Evolutionary conservation across 1,140 invertebrate species (phyloP).

Genomic region (Drosophila orena): DNA sequence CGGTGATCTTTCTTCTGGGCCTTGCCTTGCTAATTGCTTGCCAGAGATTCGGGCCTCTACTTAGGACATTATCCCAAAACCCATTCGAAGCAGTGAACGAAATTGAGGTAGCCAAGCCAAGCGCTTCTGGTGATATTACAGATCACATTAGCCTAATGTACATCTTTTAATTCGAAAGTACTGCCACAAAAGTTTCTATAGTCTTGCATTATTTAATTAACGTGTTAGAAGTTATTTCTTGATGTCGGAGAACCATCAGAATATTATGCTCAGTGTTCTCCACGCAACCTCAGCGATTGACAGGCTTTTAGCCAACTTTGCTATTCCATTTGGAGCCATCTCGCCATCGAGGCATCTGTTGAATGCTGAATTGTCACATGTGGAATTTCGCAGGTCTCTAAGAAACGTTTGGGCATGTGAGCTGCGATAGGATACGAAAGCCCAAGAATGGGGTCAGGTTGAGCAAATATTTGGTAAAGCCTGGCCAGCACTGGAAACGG

Average conservation of each 20-base stretch:
- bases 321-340: slow-evolving; percentile 48
- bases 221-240: neutral
- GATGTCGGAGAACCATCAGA: too few species aligned
- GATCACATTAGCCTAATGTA: too few species aligned
- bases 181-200: too few species aligned
- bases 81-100: neutral
- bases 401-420: slow-evolving; percentile 27
- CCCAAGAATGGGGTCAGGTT: slow-evolving; percentile 31
- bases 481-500: neutral
- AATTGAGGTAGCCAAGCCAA: too few species aligned
- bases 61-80: slow-evolving; percentile 36
- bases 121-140: too few species aligned
- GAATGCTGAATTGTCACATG: slow-evolving; percentile 58
- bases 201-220: too few species aligned
- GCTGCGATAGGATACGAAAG: slow-evolving; percentile 28
- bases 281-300: slow-evolving; percentile 41
- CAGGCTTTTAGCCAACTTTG: slow-evolving; percentile 68
- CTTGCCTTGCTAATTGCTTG: slow-evolving; percentile 60
- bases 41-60: slow-evolving; percentile 53
- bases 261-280: slow-evolving; percentile 7
- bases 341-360: slow-evolving; percentile 14
- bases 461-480: slow-evolving; percentile 12
- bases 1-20: slow-evolving; percentile 45
- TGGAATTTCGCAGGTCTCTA: slow-evolving; percentile 65
- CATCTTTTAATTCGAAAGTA: too few species aligned